Percentiles rank a stretch among this genome's conserved stretches.
phyloP scores from a whole-genome alignment of 1,140 invertebrate species.

The Metaphire vulgaris region DNA sequence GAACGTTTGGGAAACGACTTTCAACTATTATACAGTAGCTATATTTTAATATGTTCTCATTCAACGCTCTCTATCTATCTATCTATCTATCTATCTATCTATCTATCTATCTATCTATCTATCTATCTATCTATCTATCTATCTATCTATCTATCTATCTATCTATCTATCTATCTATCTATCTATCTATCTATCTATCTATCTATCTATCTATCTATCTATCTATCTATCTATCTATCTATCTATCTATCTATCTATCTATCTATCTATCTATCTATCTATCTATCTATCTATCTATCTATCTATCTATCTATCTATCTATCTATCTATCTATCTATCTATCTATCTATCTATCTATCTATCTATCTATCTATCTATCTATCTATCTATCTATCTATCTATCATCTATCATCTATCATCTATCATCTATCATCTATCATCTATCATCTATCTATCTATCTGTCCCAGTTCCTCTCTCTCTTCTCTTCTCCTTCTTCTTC shows the following conservation, averaged over 20 bases:
- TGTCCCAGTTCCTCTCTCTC: neutral
- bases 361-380: neutral
- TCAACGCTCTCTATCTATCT: neutral
- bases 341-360: neutral
- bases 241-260: neutral
- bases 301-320: neutral
- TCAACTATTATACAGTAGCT: too few relatives aligned
- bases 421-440: too few relatives aligned
- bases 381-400: neutral
- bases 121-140: neutral
- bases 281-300: neutral
- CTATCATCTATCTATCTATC: neutral
- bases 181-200: neutral
- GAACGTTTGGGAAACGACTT: too few relatives aligned
- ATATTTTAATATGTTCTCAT: too few relatives aligned
- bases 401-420: too few relatives aligned
- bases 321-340: neutral
- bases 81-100: neutral
- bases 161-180: neutral
- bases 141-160: neutral
- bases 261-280: neutral
- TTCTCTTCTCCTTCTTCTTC: neutral
- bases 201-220: neutral
- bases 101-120: neutral
- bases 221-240: neutral